A percentile compares a stretch with the other conserved stretches of the same genome.
phyloP scores from a whole-genome alignment of 2,113 vertebrate genomes.

The Leucopsar rothschildi region DNA sequence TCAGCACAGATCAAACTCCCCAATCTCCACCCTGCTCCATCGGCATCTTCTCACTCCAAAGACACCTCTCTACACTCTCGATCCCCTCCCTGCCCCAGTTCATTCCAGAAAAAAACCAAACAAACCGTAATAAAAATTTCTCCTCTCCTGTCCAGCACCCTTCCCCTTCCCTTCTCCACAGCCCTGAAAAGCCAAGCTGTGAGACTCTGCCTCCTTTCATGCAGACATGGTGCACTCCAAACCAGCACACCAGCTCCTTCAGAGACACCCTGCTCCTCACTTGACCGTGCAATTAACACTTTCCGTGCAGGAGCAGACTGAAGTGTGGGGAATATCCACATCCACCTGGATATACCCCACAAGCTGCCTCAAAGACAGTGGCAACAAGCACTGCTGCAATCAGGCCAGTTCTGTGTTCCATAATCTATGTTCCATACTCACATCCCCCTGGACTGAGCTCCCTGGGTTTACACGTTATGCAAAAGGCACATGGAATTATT shows the following conservation, averaged over 20 bases:
- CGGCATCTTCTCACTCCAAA: neutral
- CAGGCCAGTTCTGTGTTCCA: neutral
- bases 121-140: neutral
- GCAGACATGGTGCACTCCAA: accelerated
- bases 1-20: neutral
- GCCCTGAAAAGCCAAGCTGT: neutral
- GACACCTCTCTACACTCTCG: accelerated
- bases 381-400: neutral
- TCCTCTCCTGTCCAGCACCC: neutral
- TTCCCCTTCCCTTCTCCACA: neutral
- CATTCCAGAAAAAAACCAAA: neutral
- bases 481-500: neutral
- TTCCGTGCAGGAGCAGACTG: neutral
- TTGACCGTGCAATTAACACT: accelerated
- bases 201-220: neutral
- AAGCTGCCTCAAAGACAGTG: neutral
- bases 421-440: neutral
- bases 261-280: neutral
- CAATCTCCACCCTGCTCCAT: neutral
- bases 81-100: neutral
- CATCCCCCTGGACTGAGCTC: neutral
- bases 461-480: accelerated
- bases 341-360: neutral
- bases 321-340: neutral
- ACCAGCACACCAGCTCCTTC: neutral